Evolutionary conservation across 2,888 invertebrate genomes (phyloP).

Genomic region (Halocaridina rubra): DNA sequence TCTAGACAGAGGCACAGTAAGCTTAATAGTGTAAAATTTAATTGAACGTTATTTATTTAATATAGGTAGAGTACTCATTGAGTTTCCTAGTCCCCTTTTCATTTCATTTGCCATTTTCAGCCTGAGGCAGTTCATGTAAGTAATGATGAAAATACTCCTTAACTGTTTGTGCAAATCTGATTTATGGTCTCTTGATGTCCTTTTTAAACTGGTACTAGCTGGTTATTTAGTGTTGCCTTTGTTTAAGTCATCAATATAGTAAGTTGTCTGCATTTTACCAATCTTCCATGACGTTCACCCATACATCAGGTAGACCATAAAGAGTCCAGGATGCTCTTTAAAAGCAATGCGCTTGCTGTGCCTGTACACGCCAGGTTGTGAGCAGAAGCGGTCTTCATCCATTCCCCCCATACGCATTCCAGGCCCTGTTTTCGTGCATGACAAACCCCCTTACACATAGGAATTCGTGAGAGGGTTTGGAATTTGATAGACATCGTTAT

Average conservation of each 20-base stretch:
- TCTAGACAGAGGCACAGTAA: slow-evolving; percentile 62
- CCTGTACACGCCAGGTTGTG: slow-evolving; percentile 43
- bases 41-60: slow-evolving; percentile 43
- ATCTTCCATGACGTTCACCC: no score
- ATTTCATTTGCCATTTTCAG: slow-evolving; percentile 39
- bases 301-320: slow-evolving; percentile 27
- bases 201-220: no score
- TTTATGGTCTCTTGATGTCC: slow-evolving; percentile 27
- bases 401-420: slow-evolving; percentile 15
- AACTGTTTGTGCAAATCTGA: slow-evolving; percentile 50
- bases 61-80: slow-evolving; percentile 42
- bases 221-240: no score
- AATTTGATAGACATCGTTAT: slow-evolving; percentile 13
- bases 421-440: slow-evolving; percentile 47
- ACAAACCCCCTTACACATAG: slow-evolving; percentile 27
- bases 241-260: no score
- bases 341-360: slow-evolving; percentile 26
- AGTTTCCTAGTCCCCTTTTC: slow-evolving; percentile 26
- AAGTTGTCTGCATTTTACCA: no score
- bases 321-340: slow-evolving; percentile 16
- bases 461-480: slow-evolving; percentile 6
- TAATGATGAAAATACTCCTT: slow-evolving; percentile 12
- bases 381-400: slow-evolving; percentile 22
- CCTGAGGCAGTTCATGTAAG: slow-evolving; percentile 58
- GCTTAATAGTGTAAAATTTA: slow-evolving; percentile 58